Evolutionary conservation across 2,113 vertebrate species (phyloP), one percentile per base, ranked within the genome.

Genomic region (Pontoporia blainvillei): DNA sequence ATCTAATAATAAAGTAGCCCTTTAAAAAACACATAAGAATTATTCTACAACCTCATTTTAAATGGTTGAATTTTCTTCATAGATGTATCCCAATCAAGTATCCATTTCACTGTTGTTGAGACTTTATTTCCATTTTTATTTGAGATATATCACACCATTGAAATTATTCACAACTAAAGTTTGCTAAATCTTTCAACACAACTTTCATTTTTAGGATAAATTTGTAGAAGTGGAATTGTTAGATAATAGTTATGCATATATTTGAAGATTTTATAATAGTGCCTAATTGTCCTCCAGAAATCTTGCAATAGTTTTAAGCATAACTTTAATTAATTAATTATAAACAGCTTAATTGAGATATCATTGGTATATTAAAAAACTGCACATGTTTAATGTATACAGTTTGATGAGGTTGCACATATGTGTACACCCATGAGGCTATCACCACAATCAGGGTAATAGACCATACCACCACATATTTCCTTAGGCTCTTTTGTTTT

Each of bases 91-190:
- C 17, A 54, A 64, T 31, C 52, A 78, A 54, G n/a, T 87, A 73
- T 46, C 15, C 34, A 61, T 76, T 91, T 83, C 15, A 36, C 82
- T 88, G 34, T 66, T 72, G 10, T 52, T 84, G 34, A 52, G 39
- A 87, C 59, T 86, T 78, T 89, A 52, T 34, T 91, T 91, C 17
- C 11, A 31, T 83, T n/a, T 81, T 90, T 44, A 73, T 94, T 96
- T 91, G 41, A 15, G 12, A 61, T 76, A 10, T 31, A 52, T 83
- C 29, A 75, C 11, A 67, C 15, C 57, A 41, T 87, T 75, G 66
- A 69, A 8, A 73, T 54, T 81, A 5, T 49, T 61, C 54, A 67
- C 66, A 67, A 52, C 8, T 59, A 41, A 91, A 5, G 67, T 82
- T 87, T 94, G 66, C 34, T 86, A 91, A 90, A 79, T 90, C 31